phyloP scores from a whole-genome alignment of 2,888 invertebrate species.

The Prionchulus punctatus region DNA sequence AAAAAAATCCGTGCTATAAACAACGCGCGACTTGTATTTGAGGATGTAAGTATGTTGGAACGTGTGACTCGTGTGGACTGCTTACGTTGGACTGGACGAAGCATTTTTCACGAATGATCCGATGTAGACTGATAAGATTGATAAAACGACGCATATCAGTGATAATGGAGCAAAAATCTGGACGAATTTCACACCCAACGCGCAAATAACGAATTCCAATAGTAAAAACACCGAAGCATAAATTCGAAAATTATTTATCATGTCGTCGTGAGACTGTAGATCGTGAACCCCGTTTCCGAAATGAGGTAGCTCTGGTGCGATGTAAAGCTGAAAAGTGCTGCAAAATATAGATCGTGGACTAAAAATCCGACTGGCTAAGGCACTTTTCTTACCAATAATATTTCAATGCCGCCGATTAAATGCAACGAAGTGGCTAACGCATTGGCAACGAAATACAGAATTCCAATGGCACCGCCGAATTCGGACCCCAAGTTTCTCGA shows the following conservation, averaged over 20 bases:
- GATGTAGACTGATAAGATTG: constrained; percentile 83
- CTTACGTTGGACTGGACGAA: constrained; percentile 69
- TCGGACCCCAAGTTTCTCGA: constrained; percentile 78
- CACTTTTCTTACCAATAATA: constrained; percentile 17
- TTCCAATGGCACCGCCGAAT: constrained; percentile 93
- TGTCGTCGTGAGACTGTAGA: constrained; percentile 35
- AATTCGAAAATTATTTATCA: constrained; percentile 94
- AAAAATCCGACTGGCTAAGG: too few species aligned
- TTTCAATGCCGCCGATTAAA: constrained; percentile 55
- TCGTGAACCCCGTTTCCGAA: constrained; percentile 39
- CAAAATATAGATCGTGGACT: too few species aligned
- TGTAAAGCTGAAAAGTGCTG: constrained; percentile 62
- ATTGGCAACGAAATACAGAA: constrained; percentile 91
- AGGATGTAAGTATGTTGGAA: too few species aligned
- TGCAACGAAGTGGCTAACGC: constrained; percentile 95
- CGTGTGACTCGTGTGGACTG: too few species aligned
- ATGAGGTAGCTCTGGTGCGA: constrained; percentile 72
- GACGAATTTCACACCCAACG: constrained; percentile 86
- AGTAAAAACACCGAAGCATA: constrained; percentile 77
- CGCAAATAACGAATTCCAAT: constrained; percentile 72
- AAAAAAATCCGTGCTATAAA: too few species aligned
- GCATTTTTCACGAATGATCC: constrained; percentile 82
- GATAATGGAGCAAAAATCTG: constrained; percentile 96
- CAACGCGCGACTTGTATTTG: too few species aligned
- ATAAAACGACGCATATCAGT: constrained; percentile 82